Evolutionary conservation across 2,797 vertebrate genomes (phyloP), one percentile per base, ranked within the genome.

Genomic region (Rachycentron canadum): DNA sequence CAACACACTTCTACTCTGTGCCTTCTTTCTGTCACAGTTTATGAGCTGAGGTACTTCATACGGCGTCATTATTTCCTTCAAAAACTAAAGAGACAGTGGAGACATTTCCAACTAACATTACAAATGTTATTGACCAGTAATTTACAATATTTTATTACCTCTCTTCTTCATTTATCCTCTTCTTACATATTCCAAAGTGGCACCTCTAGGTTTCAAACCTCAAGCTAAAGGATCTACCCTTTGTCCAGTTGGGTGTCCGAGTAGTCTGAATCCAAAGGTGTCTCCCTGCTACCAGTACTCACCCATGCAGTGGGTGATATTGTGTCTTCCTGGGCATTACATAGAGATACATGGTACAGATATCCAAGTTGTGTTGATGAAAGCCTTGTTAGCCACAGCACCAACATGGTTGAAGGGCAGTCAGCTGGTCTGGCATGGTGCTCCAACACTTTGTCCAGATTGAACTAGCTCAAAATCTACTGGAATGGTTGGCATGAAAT

Each of bases 21-120:
- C 74, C 62, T 68, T 69, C 62, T 52, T 60, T 13, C 56, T 78
- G 53, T 86, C 67, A 84, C 84, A 88, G 82, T 81, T 86, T 78
- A 73, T 3, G n/a, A 82, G 78, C 78, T 90, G 90, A 91, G 85
- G 89, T 91, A 84, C 87, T 72, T 82, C 5, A 81, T 56, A 75
- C 69, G 71, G 76, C 81, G 82, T 88, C 66, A 62, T 55, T 64
- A 53, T 66, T 79, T 81, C 41, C 60, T 79, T 63, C 28, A 83
- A 68, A 76, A 63, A 63, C 1, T 0, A 66, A 61, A 43, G 55
- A 59, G 69, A 82, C 17, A 1, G 38, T 56, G 10, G 64, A 77
- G 30, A 85, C 60, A 64, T 87, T 79, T 73, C 59, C 52, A 69
- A 83, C 3, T 30, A 78, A 47, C 70, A 57, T 61, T 77, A 67